Base-by-base conservation (phyloP, 2,113 vertebrate species). In the Oryzias melastigma region DNA sequence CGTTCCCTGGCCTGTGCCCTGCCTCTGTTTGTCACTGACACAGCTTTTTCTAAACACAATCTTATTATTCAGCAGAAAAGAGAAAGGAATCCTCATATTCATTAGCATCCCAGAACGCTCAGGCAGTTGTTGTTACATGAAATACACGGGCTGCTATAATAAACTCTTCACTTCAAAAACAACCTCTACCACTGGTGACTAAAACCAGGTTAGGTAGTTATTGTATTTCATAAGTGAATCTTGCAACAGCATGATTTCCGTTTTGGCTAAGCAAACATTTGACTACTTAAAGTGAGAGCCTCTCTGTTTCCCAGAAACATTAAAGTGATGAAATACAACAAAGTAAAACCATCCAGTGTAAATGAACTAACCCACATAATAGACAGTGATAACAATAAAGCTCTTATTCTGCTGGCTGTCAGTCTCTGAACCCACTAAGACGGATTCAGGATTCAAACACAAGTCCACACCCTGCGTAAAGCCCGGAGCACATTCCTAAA, bases 361-460 rank as follows among this genome's bases (percentile, higher is more conserved):
- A 27, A 27, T 27, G 25, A 27, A 27, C 25, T 27, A 27, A 27
- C 4, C 6, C 25, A 27, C 25, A 90, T 82, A 80, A 78, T 79
- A 65, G 16, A 18, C 7, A 55, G 72, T 75, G 84, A 80, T 62
- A 89, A 85, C 63, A 66, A 86, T 85, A 85, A 86, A 86, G 87
- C 82, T 86, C 83, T 84, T 79, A 68, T 84, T 84, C 79, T 82
- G 57, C 85, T 76, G 53, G 87, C 82, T 79, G 84, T 71, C 81
- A 84, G 85, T 82, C 89, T 85, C 85, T 75, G 83, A 48, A 62
- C 43, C 49, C 40, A 69, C 52, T 12, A 24, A 54, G 41, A 73
- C 54, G 83, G 76, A 87, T 87, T 91, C 91, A 77, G 90, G 91
- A 91, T 91, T 74, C 87, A 91, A 91, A 90, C 90, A 85, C 76